A percentile compares a stretch with the other conserved stretches of the same genome.
phyloP scores from a whole-genome alignment of 2,113 vertebrate genomes.

The Ciconia maguari region DNA sequence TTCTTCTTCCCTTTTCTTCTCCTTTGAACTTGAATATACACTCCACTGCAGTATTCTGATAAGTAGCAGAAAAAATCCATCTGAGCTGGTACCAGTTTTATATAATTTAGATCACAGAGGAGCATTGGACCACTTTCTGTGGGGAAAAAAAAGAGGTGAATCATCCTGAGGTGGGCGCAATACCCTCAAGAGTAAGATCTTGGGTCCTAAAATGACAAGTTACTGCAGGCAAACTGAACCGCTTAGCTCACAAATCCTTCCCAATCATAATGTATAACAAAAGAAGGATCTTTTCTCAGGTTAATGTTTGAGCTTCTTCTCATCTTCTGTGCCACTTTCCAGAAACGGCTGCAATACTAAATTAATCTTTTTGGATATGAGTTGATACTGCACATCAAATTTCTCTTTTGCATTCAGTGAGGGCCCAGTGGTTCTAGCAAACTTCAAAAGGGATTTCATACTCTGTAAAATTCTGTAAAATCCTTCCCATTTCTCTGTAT shows the following conservation, averaged over 20 bases:
- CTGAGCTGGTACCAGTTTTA: not conserved
- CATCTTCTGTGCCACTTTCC: constrained; percentile 46
- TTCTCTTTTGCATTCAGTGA: constrained; percentile 38
- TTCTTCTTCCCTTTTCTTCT: not conserved
- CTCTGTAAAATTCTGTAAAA: constrained; percentile 39
- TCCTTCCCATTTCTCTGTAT: constrained; percentile 18
- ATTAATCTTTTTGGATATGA: constrained; percentile 49
- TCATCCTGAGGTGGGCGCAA: not conserved
- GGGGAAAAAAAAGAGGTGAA: not conserved
- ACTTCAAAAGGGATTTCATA: constrained; percentile 57
- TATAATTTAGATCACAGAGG: not conserved
- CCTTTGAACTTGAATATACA: not conserved
- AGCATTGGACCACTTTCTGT: not conserved
- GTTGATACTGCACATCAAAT: constrained; percentile 38
- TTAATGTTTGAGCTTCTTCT: constrained; percentile 45
- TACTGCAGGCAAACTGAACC: not conserved
- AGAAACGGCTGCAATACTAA: constrained; percentile 34
- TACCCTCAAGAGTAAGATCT: not conserved
- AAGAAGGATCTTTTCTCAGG: constrained; percentile 37
- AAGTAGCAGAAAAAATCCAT: not conserved
- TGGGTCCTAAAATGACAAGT: not conserved
- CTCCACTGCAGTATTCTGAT: not conserved
- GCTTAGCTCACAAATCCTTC: constrained; percentile 31
- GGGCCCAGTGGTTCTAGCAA: constrained; percentile 28
- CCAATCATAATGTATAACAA: constrained; percentile 42